Percentiles rank a stretch among this genome's conserved stretches.
phyloP scores from a whole-genome alignment of 2,797 vertebrate genomes.

The Kryptopterus vitreolus region DNA sequence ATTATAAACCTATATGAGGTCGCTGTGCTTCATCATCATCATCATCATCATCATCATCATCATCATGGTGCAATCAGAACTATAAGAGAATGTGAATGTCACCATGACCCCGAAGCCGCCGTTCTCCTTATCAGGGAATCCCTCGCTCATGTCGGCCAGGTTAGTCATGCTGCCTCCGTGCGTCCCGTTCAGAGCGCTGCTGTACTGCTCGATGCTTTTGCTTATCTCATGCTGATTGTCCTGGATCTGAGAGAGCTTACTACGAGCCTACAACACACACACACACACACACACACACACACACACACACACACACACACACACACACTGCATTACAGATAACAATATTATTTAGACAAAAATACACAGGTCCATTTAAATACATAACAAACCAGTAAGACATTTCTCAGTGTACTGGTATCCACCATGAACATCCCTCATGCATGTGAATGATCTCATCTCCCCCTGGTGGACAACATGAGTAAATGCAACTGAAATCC shows the following conservation, averaged over 20 bases:
- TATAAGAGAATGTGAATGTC: constrained; percentile 55
- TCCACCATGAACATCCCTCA: not conserved
- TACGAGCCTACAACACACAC: constrained; percentile 72
- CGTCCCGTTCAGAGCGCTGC: constrained; percentile 82
- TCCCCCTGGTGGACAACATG: constrained; percentile 35
- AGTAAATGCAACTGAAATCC: not conserved
- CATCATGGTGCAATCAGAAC: not conserved
- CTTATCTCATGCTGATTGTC: constrained; percentile 88
- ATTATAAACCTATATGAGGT: too few species aligned
- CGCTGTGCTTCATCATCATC: too few species aligned
- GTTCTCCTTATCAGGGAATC: constrained; percentile 79
- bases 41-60: too few species aligned
- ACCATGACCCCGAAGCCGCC: constrained; percentile 80
- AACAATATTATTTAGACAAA: too few species aligned
- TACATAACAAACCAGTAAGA: not conserved
- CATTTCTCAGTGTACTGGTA: not conserved
- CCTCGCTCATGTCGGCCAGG: constrained; percentile 85
- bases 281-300: not conserved
- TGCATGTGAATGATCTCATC: not conserved
- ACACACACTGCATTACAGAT: not conserved
- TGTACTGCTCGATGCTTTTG: constrained; percentile 85
- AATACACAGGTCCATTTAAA: not conserved
- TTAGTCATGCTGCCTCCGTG: constrained; percentile 85
- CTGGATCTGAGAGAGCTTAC: constrained; percentile 87
- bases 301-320: too few species aligned